Percentiles rank a stretch among this genome's conserved stretches.
Conservation (phyloP, 2,797 vertebrate genomes). For the Neosilurus mollespiculum region DNA sequence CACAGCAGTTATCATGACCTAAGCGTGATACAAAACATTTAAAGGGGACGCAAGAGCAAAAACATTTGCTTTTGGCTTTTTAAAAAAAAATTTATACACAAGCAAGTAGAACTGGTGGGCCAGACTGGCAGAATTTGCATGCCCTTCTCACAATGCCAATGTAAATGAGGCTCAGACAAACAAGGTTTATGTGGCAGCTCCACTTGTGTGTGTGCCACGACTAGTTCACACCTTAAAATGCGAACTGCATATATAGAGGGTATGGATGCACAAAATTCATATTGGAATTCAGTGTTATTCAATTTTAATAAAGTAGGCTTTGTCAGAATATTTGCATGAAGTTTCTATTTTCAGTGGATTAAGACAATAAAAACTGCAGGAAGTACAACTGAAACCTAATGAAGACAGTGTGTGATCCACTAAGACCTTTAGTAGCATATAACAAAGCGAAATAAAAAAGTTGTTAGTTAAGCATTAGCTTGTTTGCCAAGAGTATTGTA, state of each 20-base stretch:
- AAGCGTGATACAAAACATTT: slow-evolving; percentile 28
- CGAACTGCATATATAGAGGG: background rate
- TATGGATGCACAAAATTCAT: background rate
- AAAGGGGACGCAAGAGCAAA: slow-evolving; percentile 29
- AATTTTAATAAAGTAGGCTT: no score
- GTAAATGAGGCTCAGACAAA: slow-evolving; percentile 57
- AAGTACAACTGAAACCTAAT: background rate
- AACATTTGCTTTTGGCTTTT: slow-evolving; percentile 41
- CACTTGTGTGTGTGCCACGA: slow-evolving; percentile 18
- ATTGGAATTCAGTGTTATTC: background rate
- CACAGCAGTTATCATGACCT: slow-evolving; percentile 7
- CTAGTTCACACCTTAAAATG: background rate
- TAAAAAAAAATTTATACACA: slow-evolving; percentile 6
- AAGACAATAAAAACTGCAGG: background rate
- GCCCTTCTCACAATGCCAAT: slow-evolving; percentile 59
- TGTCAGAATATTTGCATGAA: background rate
- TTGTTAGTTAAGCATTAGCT: background rate
- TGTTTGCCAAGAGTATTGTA: no score
- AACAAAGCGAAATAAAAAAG: background rate
- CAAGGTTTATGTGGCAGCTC: slow-evolving; percentile 38
- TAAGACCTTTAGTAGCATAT: background rate
- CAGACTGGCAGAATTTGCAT: slow-evolving; percentile 60
- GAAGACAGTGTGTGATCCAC: background rate
- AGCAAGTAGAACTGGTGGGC: slow-evolving; percentile 41
- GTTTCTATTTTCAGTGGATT: background rate